Conservation (phyloP, 2,888 invertebrate genomes). For the Drosophila prolongata region DNA sequence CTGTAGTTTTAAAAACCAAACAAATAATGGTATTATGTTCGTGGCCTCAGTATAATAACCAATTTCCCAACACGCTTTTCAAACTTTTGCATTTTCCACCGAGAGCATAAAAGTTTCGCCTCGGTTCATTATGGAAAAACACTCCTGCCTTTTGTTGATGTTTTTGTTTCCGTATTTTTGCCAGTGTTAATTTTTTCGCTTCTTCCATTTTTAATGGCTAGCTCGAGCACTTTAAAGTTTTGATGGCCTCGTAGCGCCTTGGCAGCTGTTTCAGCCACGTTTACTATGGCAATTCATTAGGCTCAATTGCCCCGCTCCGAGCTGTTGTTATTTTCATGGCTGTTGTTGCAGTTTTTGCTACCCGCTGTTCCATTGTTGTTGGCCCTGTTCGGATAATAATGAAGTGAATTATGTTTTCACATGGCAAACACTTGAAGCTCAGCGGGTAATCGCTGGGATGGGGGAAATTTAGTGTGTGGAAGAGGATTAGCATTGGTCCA, state of each 20-base stretch:
- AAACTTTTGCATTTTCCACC: conserved; percentile 12
- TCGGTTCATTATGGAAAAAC: conserved; percentile 15
- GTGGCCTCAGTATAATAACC: conserved; percentile 9
- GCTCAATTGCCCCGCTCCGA: conserved; percentile 50
- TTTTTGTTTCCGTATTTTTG: conserved; percentile 28
- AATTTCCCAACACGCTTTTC: conserved; percentile 6
- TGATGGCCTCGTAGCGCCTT: conserved; percentile 54
- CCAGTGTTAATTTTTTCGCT: conserved; percentile 29
- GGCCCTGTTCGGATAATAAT: conserved; percentile 71
- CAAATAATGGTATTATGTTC: conserved; percentile 6
- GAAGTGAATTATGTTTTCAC: conserved; percentile 72
- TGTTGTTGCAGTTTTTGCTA: conserved; percentile 27
- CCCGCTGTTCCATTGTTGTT: conserved; percentile 40
- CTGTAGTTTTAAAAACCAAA: neutral
- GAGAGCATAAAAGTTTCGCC: conserved; percentile 29
- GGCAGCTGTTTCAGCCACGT: conserved; percentile 58
- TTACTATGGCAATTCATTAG: conserved; percentile 71
- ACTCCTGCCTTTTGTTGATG: conserved; percentile 14
- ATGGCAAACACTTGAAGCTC: conserved; percentile 61
- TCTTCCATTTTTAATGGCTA: conserved; percentile 37
- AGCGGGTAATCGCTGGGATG: conserved; percentile 65
- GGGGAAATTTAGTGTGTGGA: conserved; percentile 1
- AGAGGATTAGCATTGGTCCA: conserved; percentile 61
- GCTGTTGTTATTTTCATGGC: conserved; percentile 36
- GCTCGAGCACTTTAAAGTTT: conserved; percentile 70